phyloP scores from a whole-genome alignment of 2,888 invertebrate genomes.

The Carcina quercana region DNA sequence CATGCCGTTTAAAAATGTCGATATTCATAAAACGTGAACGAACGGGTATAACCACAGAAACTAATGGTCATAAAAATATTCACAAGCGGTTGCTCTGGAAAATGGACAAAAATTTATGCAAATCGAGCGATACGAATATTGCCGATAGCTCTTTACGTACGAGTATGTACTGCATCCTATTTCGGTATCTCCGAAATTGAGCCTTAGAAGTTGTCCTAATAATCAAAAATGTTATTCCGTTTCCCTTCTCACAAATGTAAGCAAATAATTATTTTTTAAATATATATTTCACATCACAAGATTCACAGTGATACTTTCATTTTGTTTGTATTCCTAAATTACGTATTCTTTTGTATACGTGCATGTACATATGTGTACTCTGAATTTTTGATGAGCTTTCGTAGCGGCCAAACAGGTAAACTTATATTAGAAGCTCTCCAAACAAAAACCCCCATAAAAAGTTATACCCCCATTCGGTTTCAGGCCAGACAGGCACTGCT shows the following conservation, averaged over 20 bases:
- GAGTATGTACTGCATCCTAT: background rate
- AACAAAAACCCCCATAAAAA: slow-evolving; percentile 59
- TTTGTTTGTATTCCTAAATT: background rate
- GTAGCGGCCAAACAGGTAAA: slow-evolving; percentile 17
- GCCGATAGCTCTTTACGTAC: slow-evolving; percentile 46
- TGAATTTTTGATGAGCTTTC: slow-evolving; percentile 7
- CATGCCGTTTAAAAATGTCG: slow-evolving; percentile 24
- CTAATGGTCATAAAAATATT: slow-evolving; percentile 50
- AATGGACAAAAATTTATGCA: slow-evolving; percentile 51
- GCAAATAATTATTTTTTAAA: no score
- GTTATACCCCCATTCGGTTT: slow-evolving; percentile 59
- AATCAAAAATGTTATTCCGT: no score
- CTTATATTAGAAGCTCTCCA: slow-evolving; percentile 38
- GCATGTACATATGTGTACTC: slow-evolving; percentile 2
- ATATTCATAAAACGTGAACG: slow-evolving; percentile 24
- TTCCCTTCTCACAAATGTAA: no score
- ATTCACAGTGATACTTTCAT: no score
- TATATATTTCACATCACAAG: no score
- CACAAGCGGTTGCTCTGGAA: slow-evolving; percentile 37
- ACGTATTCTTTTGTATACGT: background rate
- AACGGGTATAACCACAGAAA: slow-evolving; percentile 30
- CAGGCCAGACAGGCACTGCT: slow-evolving; percentile 52
- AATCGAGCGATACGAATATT: slow-evolving; percentile 52
- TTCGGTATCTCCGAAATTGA: no score
- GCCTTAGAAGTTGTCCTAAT: no score